Percentiles rank a stretch among this genome's conserved stretches.
Evolutionary conservation across 1,140 invertebrate genomes (phyloP).

Genomic region (Tetragonula clypearis): DNA sequence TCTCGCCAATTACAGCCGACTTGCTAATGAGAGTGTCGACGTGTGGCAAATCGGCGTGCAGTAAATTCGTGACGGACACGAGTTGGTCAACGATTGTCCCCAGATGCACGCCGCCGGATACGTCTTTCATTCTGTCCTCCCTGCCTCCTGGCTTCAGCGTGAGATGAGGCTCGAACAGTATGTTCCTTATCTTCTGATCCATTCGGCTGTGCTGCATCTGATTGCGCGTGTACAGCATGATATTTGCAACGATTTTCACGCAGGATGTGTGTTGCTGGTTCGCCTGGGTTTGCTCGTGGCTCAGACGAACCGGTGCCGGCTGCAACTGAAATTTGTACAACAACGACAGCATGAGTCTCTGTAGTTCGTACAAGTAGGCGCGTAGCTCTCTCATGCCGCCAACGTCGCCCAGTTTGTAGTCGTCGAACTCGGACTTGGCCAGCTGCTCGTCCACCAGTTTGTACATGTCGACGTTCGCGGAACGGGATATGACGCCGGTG

Average conservation of each 20-base stretch:
- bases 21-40: slow-evolving; percentile 76
- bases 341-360: slow-evolving; percentile 87
- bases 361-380: slow-evolving; percentile 84
- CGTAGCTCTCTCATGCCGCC: slow-evolving; percentile 83
- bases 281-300: slow-evolving; percentile 59
- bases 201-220: slow-evolving; percentile 80
- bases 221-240: slow-evolving; percentile 86
- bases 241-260: slow-evolving; percentile 86
- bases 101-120: slow-evolving; percentile 71
- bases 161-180: slow-evolving; percentile 78
- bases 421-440: slow-evolving; percentile 61
- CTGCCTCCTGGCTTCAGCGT: slow-evolving; percentile 64
- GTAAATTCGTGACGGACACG: slow-evolving; percentile 72
- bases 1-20: slow-evolving; percentile 71
- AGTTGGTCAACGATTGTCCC: slow-evolving; percentile 77
- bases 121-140: slow-evolving; percentile 69
- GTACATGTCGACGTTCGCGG: slow-evolving; percentile 84
- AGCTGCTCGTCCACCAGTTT: slow-evolving; percentile 78
- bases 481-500: slow-evolving; percentile 90
- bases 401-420: slow-evolving; percentile 73
- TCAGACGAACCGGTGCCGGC: slow-evolving; percentile 50
- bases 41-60: slow-evolving; percentile 74
- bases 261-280: slow-evolving; percentile 72
- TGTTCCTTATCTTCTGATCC: slow-evolving; percentile 79
- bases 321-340: slow-evolving; percentile 85